Percentiles rank a stretch among this genome's conserved stretches.
Evolutionary conservation across 2,113 vertebrate species (phyloP).

Genomic region (Pandion haliaetus): DNA sequence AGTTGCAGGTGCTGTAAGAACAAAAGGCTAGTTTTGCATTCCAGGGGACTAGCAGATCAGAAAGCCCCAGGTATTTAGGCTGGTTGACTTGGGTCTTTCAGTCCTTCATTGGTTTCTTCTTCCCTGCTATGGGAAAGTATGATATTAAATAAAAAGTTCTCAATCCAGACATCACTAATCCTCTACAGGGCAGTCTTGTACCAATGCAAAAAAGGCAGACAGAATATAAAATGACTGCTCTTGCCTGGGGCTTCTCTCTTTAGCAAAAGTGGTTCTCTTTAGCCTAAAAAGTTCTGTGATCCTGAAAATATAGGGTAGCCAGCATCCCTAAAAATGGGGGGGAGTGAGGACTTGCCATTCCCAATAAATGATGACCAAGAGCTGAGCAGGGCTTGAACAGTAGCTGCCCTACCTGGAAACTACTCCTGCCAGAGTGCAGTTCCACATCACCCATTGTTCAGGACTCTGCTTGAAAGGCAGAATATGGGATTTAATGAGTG

Average conservation of each 20-base stretch:
- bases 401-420: neutral
- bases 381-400: neutral
- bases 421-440: neutral
- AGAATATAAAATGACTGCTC: neutral
- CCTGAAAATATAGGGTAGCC: neutral
- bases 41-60: neutral
- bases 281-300: neutral
- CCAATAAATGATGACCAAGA: neutral
- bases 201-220: neutral
- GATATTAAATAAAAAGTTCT: neutral
- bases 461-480: neutral
- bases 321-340: neutral
- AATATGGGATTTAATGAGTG: neutral
- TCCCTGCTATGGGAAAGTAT: neutral
- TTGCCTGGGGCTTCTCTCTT: neutral
- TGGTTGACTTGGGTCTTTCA: neutral
- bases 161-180: neutral
- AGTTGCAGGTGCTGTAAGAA: neutral
- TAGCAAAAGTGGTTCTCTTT: neutral
- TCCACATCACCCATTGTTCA: neutral
- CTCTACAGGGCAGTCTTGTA: neutral
- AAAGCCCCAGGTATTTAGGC: neutral
- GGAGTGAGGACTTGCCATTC: neutral
- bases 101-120: neutral
- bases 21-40: neutral